phyloP scores from a whole-genome alignment of 2,113 vertebrate species.

The Saguinus midas region DNA sequence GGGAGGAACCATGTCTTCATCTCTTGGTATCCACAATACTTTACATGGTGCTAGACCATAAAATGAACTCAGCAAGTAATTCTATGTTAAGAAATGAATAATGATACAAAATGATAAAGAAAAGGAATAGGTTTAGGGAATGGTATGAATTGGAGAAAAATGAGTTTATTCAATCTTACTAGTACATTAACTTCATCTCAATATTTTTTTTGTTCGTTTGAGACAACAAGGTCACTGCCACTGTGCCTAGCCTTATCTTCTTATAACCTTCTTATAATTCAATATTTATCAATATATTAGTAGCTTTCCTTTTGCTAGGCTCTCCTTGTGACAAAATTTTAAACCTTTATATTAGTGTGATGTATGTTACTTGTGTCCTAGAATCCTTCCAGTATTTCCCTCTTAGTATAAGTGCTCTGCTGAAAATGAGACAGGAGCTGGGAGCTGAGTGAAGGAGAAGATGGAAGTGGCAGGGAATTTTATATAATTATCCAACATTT shows the following conservation, averaged over 20 bases:
- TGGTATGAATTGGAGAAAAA: neutral
- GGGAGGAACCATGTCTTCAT: constrained; percentile 4
- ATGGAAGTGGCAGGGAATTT: neutral
- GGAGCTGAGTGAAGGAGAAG: neutral
- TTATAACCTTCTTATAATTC: neutral
- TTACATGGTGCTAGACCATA: neutral
- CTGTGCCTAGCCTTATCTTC: too few species aligned
- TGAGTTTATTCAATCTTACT: constrained; percentile 21
- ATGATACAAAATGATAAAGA: neutral
- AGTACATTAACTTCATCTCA: neutral
- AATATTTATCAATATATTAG: neutral
- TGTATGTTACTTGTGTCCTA: constrained; percentile 8
- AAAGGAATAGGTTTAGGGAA: neutral
- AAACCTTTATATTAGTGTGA: constrained; percentile 4
- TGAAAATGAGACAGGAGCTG: constrained; percentile 48
- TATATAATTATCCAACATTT: constrained; percentile 48
- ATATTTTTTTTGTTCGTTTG: neutral
- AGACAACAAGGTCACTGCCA: too few species aligned
- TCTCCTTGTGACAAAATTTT: neutral
- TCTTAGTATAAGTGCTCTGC: neutral
- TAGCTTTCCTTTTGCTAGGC: neutral
- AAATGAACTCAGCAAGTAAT: neutral
- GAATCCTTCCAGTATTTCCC: neutral
- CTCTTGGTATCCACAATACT: neutral
- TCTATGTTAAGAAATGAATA: neutral